Evolutionary conservation across 2,113 vertebrate species (phyloP).

Genomic region (Archilochus colubris): DNA sequence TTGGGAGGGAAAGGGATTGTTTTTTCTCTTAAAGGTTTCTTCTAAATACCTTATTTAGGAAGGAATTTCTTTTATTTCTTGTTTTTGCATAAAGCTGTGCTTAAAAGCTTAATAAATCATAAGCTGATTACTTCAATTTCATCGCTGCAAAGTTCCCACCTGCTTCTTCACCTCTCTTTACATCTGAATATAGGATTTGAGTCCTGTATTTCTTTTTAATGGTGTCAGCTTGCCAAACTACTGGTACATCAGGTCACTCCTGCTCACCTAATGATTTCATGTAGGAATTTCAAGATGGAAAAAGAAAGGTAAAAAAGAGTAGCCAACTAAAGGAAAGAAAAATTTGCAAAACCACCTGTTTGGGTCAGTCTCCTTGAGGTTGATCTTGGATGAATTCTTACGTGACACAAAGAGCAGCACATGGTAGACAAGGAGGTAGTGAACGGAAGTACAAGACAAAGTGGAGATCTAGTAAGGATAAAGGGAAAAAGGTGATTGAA

Average conservation of each 20-base stretch:
- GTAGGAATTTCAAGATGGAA: background rate
- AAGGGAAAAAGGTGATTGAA: background rate
- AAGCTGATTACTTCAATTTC: slow-evolving; percentile 23
- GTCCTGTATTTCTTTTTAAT: slow-evolving; percentile 10
- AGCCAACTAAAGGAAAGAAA: background rate
- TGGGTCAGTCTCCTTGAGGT: background rate
- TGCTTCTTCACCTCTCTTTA: background rate
- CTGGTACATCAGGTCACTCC: background rate
- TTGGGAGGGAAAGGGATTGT: background rate
- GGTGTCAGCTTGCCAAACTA: background rate
- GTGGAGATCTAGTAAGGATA: background rate
- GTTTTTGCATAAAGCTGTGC: slow-evolving; percentile 1
- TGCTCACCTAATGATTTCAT: background rate
- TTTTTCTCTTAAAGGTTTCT: background rate
- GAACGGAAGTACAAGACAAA: background rate
- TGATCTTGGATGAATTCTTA: background rate
- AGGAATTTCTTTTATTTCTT: background rate
- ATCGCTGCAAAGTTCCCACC: background rate
- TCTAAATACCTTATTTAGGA: slow-evolving; percentile 10
- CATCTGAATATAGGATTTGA: background rate
- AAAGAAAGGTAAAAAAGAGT: background rate
- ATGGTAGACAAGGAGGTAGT: background rate
- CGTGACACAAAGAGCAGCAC: background rate
- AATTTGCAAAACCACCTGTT: background rate
- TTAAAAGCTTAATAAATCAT: slow-evolving; percentile 21